Percentiles rank a stretch among this genome's conserved stretches.
Conservation (phyloP, 2,113 vertebrate species). For the Dermatemys mawii region DNA sequence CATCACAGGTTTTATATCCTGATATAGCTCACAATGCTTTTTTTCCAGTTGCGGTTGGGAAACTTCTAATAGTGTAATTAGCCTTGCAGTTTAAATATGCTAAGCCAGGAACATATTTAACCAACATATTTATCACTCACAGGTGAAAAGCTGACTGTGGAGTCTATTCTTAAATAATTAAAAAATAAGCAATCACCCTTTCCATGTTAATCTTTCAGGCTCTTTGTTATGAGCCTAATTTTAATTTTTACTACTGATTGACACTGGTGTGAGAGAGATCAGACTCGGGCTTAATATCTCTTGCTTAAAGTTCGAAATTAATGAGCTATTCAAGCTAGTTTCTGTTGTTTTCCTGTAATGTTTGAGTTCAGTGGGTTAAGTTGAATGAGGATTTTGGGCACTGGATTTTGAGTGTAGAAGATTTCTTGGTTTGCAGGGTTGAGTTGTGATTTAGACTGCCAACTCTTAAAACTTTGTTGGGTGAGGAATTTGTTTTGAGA, state of each 20-base stretch:
- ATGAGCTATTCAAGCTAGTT: neutral
- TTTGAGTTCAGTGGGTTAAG: neutral
- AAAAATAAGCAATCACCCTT: neutral
- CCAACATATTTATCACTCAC: neutral
- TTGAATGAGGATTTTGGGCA: neutral
- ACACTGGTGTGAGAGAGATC: neutral
- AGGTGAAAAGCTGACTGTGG: neutral
- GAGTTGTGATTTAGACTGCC: neutral
- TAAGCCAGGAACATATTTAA: neutral
- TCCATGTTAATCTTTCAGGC: neutral
- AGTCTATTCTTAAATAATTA: neutral
- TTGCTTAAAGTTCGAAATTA: neutral
- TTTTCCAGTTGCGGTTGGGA: slow-evolving; percentile 5
- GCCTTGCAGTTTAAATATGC: neutral
- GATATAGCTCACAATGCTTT: neutral
- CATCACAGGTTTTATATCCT: slow-evolving; percentile 7
- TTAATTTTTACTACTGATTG: neutral
- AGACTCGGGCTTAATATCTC: neutral
- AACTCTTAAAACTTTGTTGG: neutral
- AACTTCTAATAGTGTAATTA: neutral
- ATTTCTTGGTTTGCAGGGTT: neutral
- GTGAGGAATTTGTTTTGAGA: neutral
- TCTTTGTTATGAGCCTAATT: neutral
- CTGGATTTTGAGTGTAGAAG: neutral
- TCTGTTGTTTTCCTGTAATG: neutral